Conservation (phyloP, 2,888 invertebrate genomes). For the Thereva unica region DNA sequence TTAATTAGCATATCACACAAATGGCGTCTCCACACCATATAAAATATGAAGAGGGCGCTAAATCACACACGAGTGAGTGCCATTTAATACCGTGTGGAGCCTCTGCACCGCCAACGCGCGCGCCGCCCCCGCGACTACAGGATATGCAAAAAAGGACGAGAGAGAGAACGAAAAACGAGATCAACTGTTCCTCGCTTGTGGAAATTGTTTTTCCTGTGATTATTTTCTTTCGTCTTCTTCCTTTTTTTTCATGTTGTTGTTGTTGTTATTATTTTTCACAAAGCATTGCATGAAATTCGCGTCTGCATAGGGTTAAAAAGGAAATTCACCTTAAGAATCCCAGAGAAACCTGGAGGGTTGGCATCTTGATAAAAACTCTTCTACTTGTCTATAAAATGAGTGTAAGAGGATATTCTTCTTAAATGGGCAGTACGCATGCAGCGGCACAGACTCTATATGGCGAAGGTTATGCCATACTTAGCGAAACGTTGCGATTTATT, state of each 20-base stretch:
- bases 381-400: slow-evolving; percentile 6
- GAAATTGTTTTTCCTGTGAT: slow-evolving; percentile 16
- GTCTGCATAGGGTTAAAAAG: slow-evolving; percentile 21
- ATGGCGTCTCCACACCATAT: slow-evolving; percentile 27
- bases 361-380: slow-evolving; percentile 21
- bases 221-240: slow-evolving; percentile 10
- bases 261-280: slow-evolving; percentile 8
- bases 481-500: too few species aligned
- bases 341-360: neutral
- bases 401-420: neutral
- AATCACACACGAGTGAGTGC: slow-evolving; percentile 22
- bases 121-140: neutral
- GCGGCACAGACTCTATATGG: neutral
- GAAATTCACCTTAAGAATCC: slow-evolving; percentile 5
- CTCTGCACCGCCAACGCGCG: slow-evolving; percentile 12
- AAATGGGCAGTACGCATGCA: neutral
- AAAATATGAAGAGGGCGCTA: slow-evolving; percentile 32
- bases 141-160: neutral
- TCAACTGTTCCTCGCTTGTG: neutral
- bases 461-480: neutral
- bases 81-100: slow-evolving; percentile 18
- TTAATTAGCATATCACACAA: slow-evolving; percentile 31
- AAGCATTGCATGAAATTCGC: neutral
- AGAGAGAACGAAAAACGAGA: neutral
- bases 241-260: neutral